phyloP scores from a whole-genome alignment of 2,113 vertebrate genomes.

The Macaca mulatta region DNA sequence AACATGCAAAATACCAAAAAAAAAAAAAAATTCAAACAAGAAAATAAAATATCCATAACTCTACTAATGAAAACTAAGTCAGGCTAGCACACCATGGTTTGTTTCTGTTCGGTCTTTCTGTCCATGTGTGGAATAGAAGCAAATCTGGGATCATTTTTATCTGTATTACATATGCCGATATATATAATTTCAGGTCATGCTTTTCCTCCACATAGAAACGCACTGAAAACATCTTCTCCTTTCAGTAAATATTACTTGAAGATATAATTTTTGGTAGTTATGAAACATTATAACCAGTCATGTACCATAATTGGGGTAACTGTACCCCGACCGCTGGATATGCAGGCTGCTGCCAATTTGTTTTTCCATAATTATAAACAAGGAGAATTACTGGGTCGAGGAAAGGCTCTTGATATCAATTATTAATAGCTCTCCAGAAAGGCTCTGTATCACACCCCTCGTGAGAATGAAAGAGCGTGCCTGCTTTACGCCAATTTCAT shows the following conservation, averaged over 20 bases:
- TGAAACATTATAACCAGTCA: background rate
- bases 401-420: background rate
- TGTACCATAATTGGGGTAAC: background rate
- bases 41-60: background rate
- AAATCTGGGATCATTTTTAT: background rate
- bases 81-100: accelerated
- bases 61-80: background rate
- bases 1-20: too few relatives aligned
- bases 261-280: background rate
- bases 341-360: background rate
- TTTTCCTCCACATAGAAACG: background rate
- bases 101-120: background rate
- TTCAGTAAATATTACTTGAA: background rate
- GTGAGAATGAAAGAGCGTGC: background rate
- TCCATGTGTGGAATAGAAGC: accelerated
- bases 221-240: accelerated
- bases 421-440: background rate
- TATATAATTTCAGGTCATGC: background rate
- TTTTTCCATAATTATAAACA: background rate
- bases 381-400: accelerated
- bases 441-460: accelerated
- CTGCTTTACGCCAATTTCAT: accelerated
- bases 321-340: too few relatives aligned
- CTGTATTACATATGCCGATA: accelerated
- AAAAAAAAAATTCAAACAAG: background rate